Evolutionary conservation across 2,113 vertebrate genomes (phyloP).

Genomic region (Girardinichthys multiradiatus): DNA sequence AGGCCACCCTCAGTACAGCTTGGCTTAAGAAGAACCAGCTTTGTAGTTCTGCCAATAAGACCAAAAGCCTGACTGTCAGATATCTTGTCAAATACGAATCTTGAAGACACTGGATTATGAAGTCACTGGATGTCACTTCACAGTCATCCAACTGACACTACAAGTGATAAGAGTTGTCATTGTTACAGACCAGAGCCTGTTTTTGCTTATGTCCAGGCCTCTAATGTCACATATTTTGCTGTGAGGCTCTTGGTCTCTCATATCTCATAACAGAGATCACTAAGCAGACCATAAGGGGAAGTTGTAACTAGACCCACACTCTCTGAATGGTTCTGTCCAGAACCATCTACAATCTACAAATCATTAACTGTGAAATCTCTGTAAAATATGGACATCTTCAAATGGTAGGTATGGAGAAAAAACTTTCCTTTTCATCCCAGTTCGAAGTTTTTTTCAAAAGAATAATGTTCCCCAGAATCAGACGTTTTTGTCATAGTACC

Average conservation of each 20-base stretch:
- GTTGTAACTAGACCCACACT: constrained; percentile 10
- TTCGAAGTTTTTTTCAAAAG: neutral
- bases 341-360: neutral
- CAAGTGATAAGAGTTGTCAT: constrained; percentile 49
- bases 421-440: neutral
- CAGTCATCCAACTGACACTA: constrained; percentile 31
- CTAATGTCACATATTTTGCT: constrained; percentile 28
- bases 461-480: neutral
- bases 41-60: neutral
- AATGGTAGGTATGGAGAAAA: too few species aligned
- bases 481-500: constrained; percentile 2
- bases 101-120: constrained; percentile 16
- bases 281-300: constrained; percentile 28
- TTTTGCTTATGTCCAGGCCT: constrained; percentile 14
- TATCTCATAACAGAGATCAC: constrained; percentile 19
- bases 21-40: neutral
- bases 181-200: constrained; percentile 30
- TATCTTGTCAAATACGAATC: constrained; percentile 12
- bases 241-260: constrained; percentile 34
- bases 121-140: constrained; percentile 33
- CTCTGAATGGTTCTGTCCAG: constrained; percentile 17
- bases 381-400: neutral
- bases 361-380: neutral
- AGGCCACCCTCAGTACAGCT: neutral
- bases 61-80: neutral